Base-by-base conservation (phyloP, 2,113 vertebrate genomes). In the Toxotes chatareus region DNA sequence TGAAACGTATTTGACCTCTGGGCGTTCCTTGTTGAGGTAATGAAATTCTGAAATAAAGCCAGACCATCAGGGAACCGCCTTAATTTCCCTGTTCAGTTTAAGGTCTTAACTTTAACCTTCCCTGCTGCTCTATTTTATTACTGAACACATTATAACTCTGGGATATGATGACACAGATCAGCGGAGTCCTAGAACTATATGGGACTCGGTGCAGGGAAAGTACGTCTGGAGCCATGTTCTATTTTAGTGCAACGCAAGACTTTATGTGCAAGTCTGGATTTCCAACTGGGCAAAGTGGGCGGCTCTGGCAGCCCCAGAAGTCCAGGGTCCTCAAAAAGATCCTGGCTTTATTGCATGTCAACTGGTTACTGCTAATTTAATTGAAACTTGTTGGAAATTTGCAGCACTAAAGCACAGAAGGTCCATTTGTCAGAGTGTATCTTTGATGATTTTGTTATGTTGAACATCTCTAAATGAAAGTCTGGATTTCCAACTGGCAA, bases 31-130 rank as follows among this genome's bases (percentile, higher is more conserved):
- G 76, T 73, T 75, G 78, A 89, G 82, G 85, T 89, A 90, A 92
- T 89, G 84, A 78, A 86, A 86, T 85, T 92, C 87, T 87, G 73
- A 88, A 93, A 88, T 86, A 91, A 91, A 82, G 76, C 76, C 67
- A 62, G 36, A 72, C 80, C 91, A 67, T 86, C 5, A 4, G 88
- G 89, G 88, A 92, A 66, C 42, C 3, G 55, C 74, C 82, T 86
- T 91, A 86, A 91, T 92, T 93, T 90, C 88, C 86, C 79, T 89
- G 78, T 87, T 88, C 76, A 79, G 40, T 88, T 78, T 83, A 73
- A 83, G 74, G 90, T 85, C 85, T 89, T 87, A 85, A 87, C 86
- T 87, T 70, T 72, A 85, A 85, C 82, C 85, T 82, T 85, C 83
- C 77, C 85, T 57, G 65, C 79, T 86, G 86, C 75, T 87, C 77